These are phyloP conservation scores for Pipra filicauda DNA, from an alignment of 2,113 vertebrate genomes.

Conservation along the genomic window DNA sequence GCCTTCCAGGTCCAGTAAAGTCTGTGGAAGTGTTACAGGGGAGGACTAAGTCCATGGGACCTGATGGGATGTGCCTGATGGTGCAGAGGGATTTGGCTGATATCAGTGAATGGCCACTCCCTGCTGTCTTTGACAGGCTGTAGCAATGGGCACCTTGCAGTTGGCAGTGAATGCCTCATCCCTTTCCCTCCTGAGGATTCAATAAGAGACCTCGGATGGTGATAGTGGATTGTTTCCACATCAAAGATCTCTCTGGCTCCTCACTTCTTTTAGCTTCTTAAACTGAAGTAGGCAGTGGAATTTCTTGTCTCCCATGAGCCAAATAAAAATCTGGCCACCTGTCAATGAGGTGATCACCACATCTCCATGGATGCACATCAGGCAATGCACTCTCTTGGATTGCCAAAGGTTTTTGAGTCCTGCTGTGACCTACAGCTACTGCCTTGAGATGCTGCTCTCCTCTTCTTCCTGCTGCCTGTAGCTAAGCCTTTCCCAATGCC, in stretches of 20 bases:
- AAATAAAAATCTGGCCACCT: not conserved
- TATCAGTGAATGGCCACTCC: not conserved
- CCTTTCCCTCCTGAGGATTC: not conserved
- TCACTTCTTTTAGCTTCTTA: not conserved
- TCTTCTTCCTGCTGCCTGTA: not conserved
- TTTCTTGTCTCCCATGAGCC: not conserved
- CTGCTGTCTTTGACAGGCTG: not conserved
- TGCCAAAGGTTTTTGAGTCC: not conserved
- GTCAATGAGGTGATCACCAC: not conserved
- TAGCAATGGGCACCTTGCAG: not conserved
- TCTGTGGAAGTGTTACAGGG: not conserved
- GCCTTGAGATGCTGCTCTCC: not conserved
- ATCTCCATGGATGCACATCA: not conserved
- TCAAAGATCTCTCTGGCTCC: not conserved
- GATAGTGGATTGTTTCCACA: not conserved
- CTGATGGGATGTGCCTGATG: not conserved
- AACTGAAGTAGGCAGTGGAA: not conserved
- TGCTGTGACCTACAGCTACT: not conserved
- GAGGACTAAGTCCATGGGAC: not conserved
- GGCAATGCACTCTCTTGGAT: not conserved
- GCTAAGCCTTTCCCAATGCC: not conserved
- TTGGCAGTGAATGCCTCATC: not conserved
- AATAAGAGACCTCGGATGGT: not conserved
- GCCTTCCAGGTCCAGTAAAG: not conserved
- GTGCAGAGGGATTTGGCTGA: not conserved